Base-by-base conservation (phyloP, 1,140 invertebrate genomes). In the Callitettix versicolor region DNA sequence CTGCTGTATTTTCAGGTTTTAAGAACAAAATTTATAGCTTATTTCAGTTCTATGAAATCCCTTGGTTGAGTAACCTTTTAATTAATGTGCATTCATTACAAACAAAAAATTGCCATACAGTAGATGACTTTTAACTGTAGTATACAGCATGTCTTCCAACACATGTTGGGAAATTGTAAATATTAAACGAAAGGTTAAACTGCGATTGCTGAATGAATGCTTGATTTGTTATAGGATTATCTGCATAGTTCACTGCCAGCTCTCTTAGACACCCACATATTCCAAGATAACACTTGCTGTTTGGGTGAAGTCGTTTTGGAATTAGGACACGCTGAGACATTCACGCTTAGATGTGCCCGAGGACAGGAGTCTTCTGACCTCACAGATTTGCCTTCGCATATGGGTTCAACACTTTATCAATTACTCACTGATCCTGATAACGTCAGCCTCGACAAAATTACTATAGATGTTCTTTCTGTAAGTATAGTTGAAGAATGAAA, bases 401-500 rank as follows among this genome's bases (percentile, higher is more conserved):
- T 76, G 40, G 79, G 79, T n/a, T 81, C 80, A 1, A 76, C 77
- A 3, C 68, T 83, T 11, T 80, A 81, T 59, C 75, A 78, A 62
- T 70, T 84, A 17, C 64, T 82, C 33, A 74, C 74, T 4, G 76
- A 80, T 63, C 79, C 81, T 12, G 80, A 84, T 68, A 73, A 71
- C 60, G 78, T 82, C 1, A 69, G 72, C 57, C 65, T 84, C 34
- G 80, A 81, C 48, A 70, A 78, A 65, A 66, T 83, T 1, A 75
- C 78, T 1, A 60, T 73, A 36, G 80, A 82, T 60, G 64, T 75
- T 12, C 74, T 83, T 62, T 71, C 76, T 62, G 80, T 81, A 69
- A 66, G 67, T 64, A 30, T 30, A 30, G 9, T 30, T 30, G 9
- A 30, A 3, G 26, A 9, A 30, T 9, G 26, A 9, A 30, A 30